Conservation (phyloP, 2,888 invertebrate species). For the Amblyjoppa proteus region DNA sequence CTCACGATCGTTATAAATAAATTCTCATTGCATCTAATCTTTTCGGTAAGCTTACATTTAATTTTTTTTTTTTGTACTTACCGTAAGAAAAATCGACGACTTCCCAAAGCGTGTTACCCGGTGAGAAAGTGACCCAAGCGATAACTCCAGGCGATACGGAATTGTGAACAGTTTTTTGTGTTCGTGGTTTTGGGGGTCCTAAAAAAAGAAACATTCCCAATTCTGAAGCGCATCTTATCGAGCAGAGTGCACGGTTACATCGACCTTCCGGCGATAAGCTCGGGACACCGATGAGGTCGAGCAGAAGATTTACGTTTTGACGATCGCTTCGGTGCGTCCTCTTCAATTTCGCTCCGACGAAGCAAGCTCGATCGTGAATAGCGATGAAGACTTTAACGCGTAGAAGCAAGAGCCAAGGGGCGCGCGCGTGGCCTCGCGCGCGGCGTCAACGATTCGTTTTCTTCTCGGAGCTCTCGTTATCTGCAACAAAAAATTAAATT, state of each 20-base stretch:
- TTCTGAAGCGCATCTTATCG: conserved; percentile 10
- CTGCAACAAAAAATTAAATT: neutral
- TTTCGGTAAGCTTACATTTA: no score
- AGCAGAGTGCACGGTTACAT: conserved; percentile 49
- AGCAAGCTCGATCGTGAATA: neutral
- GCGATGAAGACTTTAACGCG: conserved; percentile 8
- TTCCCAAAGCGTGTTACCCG: neutral
- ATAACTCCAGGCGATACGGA: neutral
- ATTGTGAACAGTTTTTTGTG: neutral
- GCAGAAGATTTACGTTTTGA: conserved; percentile 29
- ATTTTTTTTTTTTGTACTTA: neutral
- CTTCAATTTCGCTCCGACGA: neutral
- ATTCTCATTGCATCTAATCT: no score
- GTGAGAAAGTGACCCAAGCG: conserved; percentile 2
- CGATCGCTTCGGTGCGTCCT: neutral
- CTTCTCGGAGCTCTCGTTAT: conserved; percentile 10
- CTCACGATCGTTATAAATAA: neutral
- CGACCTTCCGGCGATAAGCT: conserved; percentile 49
- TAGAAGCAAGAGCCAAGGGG: conserved; percentile 7
- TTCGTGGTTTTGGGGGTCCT: neutral
- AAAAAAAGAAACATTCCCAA: neutral
- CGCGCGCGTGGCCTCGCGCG: conserved; percentile 19
- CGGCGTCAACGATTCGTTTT: conserved; percentile 20
- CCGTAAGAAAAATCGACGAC: neutral
- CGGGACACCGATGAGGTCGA: neutral